Percentiles rank a stretch among this genome's conserved stretches.
Conservation (phyloP, 2,797 vertebrate genomes). For the Catharus ustulatus region DNA sequence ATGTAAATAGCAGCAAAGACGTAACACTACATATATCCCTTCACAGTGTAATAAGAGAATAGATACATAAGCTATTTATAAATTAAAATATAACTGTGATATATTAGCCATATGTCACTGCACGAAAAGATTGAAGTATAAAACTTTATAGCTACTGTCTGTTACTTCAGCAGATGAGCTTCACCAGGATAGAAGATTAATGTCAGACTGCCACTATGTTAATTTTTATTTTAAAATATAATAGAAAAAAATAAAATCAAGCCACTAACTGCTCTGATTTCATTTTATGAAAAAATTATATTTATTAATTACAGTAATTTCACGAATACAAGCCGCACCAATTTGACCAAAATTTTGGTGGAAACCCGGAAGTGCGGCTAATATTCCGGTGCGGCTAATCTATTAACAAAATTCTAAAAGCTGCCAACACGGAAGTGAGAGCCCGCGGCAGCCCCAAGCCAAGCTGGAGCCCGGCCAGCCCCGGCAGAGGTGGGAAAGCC, state of each 20-base stretch:
- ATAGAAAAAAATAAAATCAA: background rate
- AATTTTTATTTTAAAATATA: background rate
- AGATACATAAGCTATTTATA: background rate
- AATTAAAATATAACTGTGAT: background rate
- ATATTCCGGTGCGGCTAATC: no score
- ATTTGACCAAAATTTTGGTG: no score
- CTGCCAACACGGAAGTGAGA: no score
- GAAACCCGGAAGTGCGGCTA: no score
- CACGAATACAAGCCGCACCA: no score
- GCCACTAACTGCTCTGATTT: background rate
- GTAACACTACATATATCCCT: background rate
- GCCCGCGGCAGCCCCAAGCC: no score
- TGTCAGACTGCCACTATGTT: rapidly evolving
- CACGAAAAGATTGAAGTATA: background rate
- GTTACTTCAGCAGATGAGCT: background rate
- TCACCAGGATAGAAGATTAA: background rate
- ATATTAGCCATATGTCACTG: background rate
- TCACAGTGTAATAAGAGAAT: background rate
- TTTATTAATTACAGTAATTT: no score
- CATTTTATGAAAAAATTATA: background rate
- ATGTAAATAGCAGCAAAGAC: background rate
- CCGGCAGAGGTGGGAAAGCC: no score
- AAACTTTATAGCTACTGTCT: background rate
- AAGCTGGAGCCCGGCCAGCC: no score
- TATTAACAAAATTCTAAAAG: no score